Conservation (phyloP, 2,797 vertebrate genomes). For the Malacoctenus gilli region DNA sequence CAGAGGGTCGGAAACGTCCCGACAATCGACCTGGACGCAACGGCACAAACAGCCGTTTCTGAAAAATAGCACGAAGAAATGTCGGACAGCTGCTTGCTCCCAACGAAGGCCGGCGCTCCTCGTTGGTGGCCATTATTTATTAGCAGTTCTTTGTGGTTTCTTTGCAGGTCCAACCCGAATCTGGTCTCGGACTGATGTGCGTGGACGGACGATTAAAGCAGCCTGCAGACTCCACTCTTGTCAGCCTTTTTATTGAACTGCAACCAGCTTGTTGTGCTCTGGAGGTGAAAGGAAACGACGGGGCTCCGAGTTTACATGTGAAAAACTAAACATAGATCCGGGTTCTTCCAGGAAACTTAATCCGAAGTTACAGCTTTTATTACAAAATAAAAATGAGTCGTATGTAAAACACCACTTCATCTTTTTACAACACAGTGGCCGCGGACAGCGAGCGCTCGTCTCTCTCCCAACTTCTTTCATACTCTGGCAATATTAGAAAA, state of each 20-base stretch:
- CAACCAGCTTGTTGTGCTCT: background rate
- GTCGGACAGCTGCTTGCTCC: too few relatives aligned
- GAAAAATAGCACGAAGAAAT: too few relatives aligned
- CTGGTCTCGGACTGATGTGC: too few relatives aligned
- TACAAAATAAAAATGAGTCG: slow-evolving; percentile 29
- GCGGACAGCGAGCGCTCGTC: slow-evolving; percentile 45
- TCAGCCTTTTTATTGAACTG: slow-evolving; percentile 12
- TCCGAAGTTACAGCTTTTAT: slow-evolving; percentile 37
- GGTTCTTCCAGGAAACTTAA: slow-evolving; percentile 15
- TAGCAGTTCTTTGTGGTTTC: too few relatives aligned
- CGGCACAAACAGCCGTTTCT: too few relatives aligned
- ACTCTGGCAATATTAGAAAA: slow-evolving; percentile 65
- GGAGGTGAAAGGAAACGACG: background rate
- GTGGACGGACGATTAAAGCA: too few relatives aligned
- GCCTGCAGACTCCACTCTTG: slow-evolving; percentile 10
- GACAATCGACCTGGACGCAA: too few relatives aligned
- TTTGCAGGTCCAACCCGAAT: too few relatives aligned
- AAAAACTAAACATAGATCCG: slow-evolving; percentile 6
- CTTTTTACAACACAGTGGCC: slow-evolving; percentile 56
- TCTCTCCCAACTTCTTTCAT: slow-evolving; percentile 33
- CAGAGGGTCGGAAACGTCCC: too few relatives aligned
- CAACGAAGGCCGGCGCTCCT: too few relatives aligned
- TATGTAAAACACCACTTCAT: slow-evolving; percentile 57
- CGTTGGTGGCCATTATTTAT: too few relatives aligned
- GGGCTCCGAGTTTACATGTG: background rate